These are phyloP conservation scores for Ips nitidus DNA, from an alignment of 1,140 invertebrate species.

Conservation along the genomic window DNA sequence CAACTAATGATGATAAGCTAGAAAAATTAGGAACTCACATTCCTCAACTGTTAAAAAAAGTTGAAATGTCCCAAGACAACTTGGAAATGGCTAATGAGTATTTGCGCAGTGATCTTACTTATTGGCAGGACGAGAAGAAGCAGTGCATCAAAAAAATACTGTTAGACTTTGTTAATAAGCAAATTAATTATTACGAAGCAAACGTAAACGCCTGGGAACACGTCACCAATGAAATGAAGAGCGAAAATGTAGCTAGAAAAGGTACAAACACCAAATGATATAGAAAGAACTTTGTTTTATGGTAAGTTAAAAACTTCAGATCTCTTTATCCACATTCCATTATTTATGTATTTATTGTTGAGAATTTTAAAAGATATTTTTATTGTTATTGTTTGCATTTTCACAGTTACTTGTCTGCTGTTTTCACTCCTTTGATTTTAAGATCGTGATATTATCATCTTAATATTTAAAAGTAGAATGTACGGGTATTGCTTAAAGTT, in stretches of 20 bases:
- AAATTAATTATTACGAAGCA: constrained; percentile 70
- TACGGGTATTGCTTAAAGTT: too few species aligned
- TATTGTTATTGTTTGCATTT: background rate
- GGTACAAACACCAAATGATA: constrained; percentile 39
- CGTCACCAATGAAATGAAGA: constrained; percentile 43
- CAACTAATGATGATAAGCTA: constrained; percentile 60
- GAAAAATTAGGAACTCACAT: constrained; percentile 57
- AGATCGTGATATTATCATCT: too few species aligned
- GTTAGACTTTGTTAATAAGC: constrained; percentile 65
- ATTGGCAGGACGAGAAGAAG: constrained; percentile 72
- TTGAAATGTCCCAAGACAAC: constrained; percentile 64
- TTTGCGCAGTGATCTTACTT: constrained; percentile 68
- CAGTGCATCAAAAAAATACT: constrained; percentile 68
- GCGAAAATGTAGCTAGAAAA: constrained; percentile 32
- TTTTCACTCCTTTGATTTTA: too few species aligned
- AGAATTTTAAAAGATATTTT: constrained; percentile 2
- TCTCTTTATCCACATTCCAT: constrained; percentile 33
- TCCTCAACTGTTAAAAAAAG: constrained; percentile 59
- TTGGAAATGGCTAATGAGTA: constrained; percentile 73
- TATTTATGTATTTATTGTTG: constrained; percentile 18
- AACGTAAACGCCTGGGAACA: constrained; percentile 64
- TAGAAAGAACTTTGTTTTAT: constrained; percentile 26
- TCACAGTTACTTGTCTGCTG: too few species aligned
- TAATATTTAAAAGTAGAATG: too few species aligned
- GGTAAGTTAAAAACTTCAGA: constrained; percentile 9